Evolutionary conservation across 2,888 invertebrate genomes (phyloP), one percentile per base, ranked within the genome.

Genomic region (Cephonodes hylas): DNA sequence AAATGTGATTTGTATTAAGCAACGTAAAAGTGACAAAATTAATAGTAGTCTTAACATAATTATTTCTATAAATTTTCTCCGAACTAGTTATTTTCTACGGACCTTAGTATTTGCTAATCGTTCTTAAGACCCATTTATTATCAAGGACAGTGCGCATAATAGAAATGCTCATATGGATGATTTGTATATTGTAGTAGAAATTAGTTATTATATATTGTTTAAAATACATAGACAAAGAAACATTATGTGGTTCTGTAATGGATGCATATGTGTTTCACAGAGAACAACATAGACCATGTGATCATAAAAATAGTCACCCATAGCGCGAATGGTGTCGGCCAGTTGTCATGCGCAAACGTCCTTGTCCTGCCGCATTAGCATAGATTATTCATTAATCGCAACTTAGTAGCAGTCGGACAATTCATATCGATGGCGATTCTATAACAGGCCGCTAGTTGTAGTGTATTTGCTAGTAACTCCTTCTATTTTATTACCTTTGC

Each of bases 321-420:
- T 53, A 27, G 27, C 53, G 27, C 31, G 27, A 53, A 53, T 46
- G 53, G 27, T 10, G 34, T 23, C 34, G 58, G 60, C 61, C 63
- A 64, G 62, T 38, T 38, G 61, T 59, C 56, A 34, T 60, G 76
- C 15, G 18, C 31, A 31, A 31, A 53, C 18, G 53, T 67, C 76
- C 74, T 76, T 71, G 76, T 58, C 58, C 56, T 61, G 57, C 59
- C 66, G 65, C 68, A 71, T 68, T 70, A 64, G 66, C 67, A 70
- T 72, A 63, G 64, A 69, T 67, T 70, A 65, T 67, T 69, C 66
- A 70, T 74, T 71, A 69, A 76, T 73, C 70, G 68, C 63, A 68
- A 74, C 67, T 61, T 5, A 38, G 59, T 61, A 60, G 59, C 57
- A 31, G 63, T 60, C 31, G 60, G 59, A 57, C 45, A 15, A 18